Conservation (phyloP, 2,888 invertebrate genomes). For the Tillus elongatus region DNA sequence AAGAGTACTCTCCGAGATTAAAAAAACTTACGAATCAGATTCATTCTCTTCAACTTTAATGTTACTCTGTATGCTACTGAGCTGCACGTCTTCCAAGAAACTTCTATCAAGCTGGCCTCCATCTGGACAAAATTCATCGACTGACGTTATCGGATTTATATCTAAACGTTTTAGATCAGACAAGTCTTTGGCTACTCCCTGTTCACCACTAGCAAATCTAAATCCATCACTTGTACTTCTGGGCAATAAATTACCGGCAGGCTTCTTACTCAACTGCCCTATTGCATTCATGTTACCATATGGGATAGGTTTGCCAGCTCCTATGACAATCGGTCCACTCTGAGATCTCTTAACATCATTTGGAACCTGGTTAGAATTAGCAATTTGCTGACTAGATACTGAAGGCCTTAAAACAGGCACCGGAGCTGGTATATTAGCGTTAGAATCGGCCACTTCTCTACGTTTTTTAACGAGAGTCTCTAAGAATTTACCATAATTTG, state of each 20-base stretch:
- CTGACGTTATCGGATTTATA: conserved; percentile 41
- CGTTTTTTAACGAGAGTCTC: conserved; percentile 67
- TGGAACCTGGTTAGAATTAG: conserved; percentile 36
- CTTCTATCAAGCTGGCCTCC: conserved; percentile 66
- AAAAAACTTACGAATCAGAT: conserved; percentile 46
- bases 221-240: conserved; percentile 34
- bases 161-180: conserved; percentile 32
- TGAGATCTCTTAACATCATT: conserved; percentile 39
- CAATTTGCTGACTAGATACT: conserved; percentile 44
- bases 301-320: conserved; percentile 41
- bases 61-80: conserved; percentile 34
- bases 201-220: conserved; percentile 35
- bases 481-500: conserved; percentile 64
- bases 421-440: conserved; percentile 4
- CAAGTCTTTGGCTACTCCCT: conserved; percentile 34
- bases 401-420: conserved; percentile 27
- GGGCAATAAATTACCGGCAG: conserved; percentile 8
- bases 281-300: conserved; percentile 25
- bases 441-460: conserved; percentile 56
- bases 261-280: conserved; percentile 1
- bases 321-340: conserved; percentile 41
- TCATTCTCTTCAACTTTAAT: conserved; percentile 40
- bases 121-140: conserved; percentile 68
- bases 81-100: conserved; percentile 60
- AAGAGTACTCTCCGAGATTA: conserved; percentile 1